These are phyloP conservation scores for Gonocerus acuteangulatus DNA, from an alignment of 2,888 invertebrate genomes.

Conservation along the genomic window DNA sequence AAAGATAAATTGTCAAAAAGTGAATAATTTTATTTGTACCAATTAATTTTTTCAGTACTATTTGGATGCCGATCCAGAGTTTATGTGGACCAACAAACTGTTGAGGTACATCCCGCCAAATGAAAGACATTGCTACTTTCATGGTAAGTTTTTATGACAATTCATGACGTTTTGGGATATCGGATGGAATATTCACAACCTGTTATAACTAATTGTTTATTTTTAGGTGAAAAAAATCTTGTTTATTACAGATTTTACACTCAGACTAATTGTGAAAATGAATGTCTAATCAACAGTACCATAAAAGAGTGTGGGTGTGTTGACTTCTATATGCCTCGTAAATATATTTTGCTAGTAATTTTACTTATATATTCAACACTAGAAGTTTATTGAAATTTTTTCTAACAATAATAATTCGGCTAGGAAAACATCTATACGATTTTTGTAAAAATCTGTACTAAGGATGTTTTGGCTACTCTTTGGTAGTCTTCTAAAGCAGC, in stretches of 20 bases:
- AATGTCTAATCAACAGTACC: constrained; percentile 5
- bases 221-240: constrained; percentile 6
- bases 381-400: too few species aligned
- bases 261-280: constrained; percentile 3
- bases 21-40: too few species aligned
- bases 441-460: too few species aligned
- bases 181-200: too few species aligned
- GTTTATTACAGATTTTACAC: neutral
- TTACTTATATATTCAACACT: too few species aligned
- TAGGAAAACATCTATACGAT: too few species aligned
- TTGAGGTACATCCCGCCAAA: constrained; percentile 1
- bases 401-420: too few species aligned
- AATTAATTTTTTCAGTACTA: constrained; percentile 4
- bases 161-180: too few species aligned
- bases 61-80: constrained; percentile 3
- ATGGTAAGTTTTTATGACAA: neutral
- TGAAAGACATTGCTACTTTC: constrained; percentile 9
- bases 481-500: too few species aligned
- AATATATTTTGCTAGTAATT: neutral
- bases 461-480: too few species aligned
- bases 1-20: too few species aligned
- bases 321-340: constrained; percentile 22
- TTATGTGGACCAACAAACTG: neutral
- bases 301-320: neutral
- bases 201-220: neutral